A percentile compares a stretch with the other conserved stretches of the same genome.
phyloP scores from a whole-genome alignment of 2,113 vertebrate species.

The Bubo blakistoni region DNA sequence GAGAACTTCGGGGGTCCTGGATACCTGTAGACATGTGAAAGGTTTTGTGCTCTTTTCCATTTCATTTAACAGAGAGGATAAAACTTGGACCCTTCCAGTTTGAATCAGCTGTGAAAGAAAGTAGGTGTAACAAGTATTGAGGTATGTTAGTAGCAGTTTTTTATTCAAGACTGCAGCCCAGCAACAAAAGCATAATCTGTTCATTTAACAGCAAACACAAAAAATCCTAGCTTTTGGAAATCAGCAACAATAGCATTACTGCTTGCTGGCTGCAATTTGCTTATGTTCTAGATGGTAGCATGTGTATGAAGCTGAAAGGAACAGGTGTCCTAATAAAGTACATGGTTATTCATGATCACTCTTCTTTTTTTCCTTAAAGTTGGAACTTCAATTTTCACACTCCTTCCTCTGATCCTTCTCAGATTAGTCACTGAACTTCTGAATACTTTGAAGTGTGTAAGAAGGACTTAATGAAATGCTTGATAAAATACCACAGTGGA shows the following conservation, averaged over 20 bases:
- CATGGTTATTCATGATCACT: not conserved
- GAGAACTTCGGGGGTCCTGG: not conserved
- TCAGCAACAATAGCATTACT: not conserved
- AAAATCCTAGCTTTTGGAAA: not conserved
- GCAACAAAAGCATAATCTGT: not conserved
- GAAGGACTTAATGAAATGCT: not conserved
- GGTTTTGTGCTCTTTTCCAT: not conserved
- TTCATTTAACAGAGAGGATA: not conserved
- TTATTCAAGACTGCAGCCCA: not conserved
- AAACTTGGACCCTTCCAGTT: not conserved
- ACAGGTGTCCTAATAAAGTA: not conserved
- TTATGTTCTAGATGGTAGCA: not conserved
- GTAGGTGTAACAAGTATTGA: not conserved
- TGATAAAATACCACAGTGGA: not conserved
- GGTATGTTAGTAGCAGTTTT: not conserved
- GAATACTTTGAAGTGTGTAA: not conserved
- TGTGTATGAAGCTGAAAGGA: not conserved
- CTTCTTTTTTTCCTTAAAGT: not conserved
- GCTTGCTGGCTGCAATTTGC: not conserved
- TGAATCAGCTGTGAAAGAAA: not conserved
- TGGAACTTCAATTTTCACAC: not conserved
- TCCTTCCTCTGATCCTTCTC: not conserved
- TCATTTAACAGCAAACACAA: not conserved
- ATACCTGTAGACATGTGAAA: not conserved
- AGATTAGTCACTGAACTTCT: not conserved